Conservation (phyloP, 1,140 invertebrate genomes). For the Macrobrachium nipponense region DNA sequence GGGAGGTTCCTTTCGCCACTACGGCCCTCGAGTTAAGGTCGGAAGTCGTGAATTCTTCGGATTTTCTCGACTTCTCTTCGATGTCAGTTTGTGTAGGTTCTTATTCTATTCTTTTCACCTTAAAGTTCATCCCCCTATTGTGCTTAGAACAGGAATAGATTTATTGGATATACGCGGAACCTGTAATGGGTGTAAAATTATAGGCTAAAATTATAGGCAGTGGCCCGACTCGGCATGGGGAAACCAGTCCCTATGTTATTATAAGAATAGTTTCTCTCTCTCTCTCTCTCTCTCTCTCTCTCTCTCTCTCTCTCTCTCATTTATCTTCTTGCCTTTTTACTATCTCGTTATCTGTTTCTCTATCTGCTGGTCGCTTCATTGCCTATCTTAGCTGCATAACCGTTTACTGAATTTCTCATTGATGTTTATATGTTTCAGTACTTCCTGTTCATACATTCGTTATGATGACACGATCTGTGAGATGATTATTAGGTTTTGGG, state of each 20-base stretch:
- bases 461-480: no score
- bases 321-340: not conserved
- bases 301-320: not conserved
- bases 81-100: not conserved
- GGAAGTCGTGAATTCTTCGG: no score
- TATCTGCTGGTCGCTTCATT: not conserved
- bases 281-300: not conserved
- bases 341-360: conserved; percentile 11
- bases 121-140: not conserved
- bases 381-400: no score
- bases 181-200: conserved; percentile 14
- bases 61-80: no score
- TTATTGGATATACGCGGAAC: conserved; percentile 13
- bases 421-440: no score
- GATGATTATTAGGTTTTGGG: no score
- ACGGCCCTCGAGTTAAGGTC: no score
- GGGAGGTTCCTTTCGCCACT: no score
- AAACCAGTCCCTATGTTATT: not conserved
- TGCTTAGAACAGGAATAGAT: conserved; percentile 6
- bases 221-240: not conserved
- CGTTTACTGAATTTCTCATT: no score
- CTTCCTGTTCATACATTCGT: no score
- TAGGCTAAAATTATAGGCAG: not conserved
- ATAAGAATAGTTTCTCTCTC: not conserved
- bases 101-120: conserved; percentile 25